A percentile compares a stretch with the other conserved stretches of the same genome.
Conservation (phyloP, 2,888 invertebrate genomes). For the Drosophila quinaria region DNA sequence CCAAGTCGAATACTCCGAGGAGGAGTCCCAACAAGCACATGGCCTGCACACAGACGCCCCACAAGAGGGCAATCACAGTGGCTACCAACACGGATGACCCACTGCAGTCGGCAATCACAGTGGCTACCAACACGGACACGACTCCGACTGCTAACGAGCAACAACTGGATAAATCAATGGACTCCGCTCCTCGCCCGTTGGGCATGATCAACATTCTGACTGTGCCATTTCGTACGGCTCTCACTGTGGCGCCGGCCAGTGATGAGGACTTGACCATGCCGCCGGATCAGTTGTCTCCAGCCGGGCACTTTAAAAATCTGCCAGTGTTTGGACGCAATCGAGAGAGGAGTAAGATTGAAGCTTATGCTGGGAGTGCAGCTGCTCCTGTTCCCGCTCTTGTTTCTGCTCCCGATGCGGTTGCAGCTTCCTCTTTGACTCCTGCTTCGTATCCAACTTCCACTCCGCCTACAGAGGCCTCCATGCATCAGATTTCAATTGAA, state of each 20-base stretch:
- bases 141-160: neutral
- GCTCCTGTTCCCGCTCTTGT: too few relatives aligned
- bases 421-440: neutral
- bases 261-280: conserved; percentile 4
- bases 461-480: neutral
- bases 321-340: conserved; percentile 17
- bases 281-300: neutral
- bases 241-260: conserved; percentile 6
- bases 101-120: neutral
- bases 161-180: neutral
- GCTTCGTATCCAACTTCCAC: neutral
- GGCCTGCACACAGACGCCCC: neutral
- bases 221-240: conserved; percentile 17
- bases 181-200: neutral
- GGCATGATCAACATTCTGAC: conserved; percentile 44
- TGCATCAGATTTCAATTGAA: neutral
- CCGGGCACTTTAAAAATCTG: conserved; percentile 6
- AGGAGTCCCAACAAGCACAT: conserved; percentile 1
- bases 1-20: conserved; percentile 32
- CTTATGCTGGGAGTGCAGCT: neutral
- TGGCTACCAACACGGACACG: conserved; percentile 1
- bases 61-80: neutral
- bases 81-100: conserved; percentile 1
- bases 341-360: neutral
- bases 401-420: neutral